phyloP scores from a whole-genome alignment of 2,797 vertebrate species.

The Sylvilagus floridanus region DNA sequence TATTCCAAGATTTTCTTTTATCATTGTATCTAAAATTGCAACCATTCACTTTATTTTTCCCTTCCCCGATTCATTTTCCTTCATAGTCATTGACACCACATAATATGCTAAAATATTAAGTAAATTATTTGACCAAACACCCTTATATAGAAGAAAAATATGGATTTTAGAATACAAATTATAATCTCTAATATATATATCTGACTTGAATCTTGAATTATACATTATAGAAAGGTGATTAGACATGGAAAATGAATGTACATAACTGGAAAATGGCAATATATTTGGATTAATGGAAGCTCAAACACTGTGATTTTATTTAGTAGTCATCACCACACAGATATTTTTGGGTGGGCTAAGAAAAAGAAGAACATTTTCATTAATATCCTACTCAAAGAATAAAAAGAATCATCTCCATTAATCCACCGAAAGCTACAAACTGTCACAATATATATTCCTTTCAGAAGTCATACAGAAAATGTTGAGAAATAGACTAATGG shows the following conservation, averaged over 20 bases:
- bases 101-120: not conserved
- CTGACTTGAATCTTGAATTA: slow-evolving; percentile 17
- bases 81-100: not conserved
- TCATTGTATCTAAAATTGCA: not conserved
- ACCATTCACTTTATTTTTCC: not conserved
- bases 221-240: not conserved
- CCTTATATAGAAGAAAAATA: not conserved
- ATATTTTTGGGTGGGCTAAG: not conserved
- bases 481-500: slow-evolving; percentile 10
- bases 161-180: not conserved
- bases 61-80: slow-evolving; percentile 14
- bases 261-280: not conserved
- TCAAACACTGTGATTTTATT: not conserved
- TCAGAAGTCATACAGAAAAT: not conserved
- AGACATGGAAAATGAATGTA: not conserved
- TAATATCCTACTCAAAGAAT: not conserved
- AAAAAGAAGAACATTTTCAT: not conserved
- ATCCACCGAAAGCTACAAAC: not conserved
- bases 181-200: not conserved
- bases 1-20: not conserved
- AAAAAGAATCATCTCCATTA: not conserved
- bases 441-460: not conserved
- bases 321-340: not conserved
- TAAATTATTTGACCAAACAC: not conserved
- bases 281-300: not conserved